Conservation (phyloP, 2,888 invertebrate genomes). For the Salpingus planirostris region DNA sequence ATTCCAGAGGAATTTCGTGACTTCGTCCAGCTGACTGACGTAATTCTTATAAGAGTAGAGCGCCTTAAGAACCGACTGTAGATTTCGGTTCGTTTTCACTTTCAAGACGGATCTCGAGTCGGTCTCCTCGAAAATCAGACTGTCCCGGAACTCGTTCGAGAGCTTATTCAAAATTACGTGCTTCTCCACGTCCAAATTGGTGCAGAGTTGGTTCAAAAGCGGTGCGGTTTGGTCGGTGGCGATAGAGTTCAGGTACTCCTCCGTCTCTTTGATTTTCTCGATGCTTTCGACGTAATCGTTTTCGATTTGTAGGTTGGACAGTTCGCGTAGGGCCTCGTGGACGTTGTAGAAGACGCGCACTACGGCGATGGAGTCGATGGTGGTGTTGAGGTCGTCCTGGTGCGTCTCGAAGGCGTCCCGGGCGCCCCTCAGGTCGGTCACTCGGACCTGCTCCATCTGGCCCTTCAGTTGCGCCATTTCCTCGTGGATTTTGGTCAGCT, state of each 20-base stretch:
- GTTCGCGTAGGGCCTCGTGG: constrained; percentile 35
- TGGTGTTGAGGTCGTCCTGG: constrained; percentile 52
- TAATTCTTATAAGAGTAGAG: constrained; percentile 34
- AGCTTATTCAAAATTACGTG: constrained; percentile 44
- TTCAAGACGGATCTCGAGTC: not conserved
- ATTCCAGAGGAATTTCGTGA: constrained; percentile 51
- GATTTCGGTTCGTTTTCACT: not conserved
- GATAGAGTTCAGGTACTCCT: constrained; percentile 42
- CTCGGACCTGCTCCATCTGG: constrained; percentile 54
- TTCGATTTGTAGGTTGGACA: constrained; percentile 30
- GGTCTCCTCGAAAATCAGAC: constrained; percentile 18
- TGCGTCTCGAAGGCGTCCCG: constrained; percentile 51
- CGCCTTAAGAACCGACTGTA: constrained; percentile 29
- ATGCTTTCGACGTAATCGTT: constrained; percentile 42
- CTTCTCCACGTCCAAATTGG: constrained; percentile 42
- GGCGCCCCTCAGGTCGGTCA: not conserved
- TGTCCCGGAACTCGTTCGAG: constrained; percentile 43
- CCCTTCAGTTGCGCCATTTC: constrained; percentile 49
- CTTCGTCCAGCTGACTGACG: constrained; percentile 45
- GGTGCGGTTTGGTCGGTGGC: constrained; percentile 45
- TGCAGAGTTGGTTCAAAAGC: constrained; percentile 44
- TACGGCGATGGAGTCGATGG: constrained; percentile 46
- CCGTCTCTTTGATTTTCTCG: constrained; percentile 44
- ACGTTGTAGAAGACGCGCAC: constrained; percentile 41
- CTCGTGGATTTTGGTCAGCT: constrained; percentile 41